These are phyloP conservation scores for Acipenser transmontanus DNA, from an alignment of 2,797 vertebrate species.

Conservation along the genomic window DNA sequence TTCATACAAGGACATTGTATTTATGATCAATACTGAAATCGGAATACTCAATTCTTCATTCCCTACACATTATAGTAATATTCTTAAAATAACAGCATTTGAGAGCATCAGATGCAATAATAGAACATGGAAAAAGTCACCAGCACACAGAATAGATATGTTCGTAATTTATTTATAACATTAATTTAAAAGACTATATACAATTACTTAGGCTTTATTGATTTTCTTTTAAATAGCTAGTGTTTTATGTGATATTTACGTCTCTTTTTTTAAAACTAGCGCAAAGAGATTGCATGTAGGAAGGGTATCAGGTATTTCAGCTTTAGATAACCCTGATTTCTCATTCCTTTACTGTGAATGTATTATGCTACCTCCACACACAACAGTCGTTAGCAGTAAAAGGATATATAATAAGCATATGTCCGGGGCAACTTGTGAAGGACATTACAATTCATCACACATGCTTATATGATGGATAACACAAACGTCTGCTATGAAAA, in stretches of 20 bases:
- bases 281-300: conserved; percentile 21
- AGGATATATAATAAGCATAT: conserved; percentile 61
- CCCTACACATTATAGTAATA: conserved; percentile 27
- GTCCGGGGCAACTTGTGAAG: conserved; percentile 57
- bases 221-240: conserved; percentile 46
- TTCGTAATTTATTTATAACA: conserved; percentile 19
- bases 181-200: conserved; percentile 54
- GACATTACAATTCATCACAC: conserved; percentile 61
- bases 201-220: conserved; percentile 59
- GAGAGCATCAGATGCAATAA: conserved; percentile 54
- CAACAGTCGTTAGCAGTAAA: conserved; percentile 54
- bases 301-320: conserved; percentile 47
- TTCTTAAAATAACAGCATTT: conserved; percentile 58
- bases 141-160: conserved; percentile 20
- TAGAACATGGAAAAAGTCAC: conserved; percentile 53
- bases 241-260: conserved; percentile 59
- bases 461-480: conserved; percentile 49
- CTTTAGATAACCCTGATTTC: conserved; percentile 49
- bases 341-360: conserved; percentile 54
- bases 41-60: conserved; percentile 35
- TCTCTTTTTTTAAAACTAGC: conserved; percentile 35
- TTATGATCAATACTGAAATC: conserved; percentile 39
- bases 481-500: conserved; percentile 55
- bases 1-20: conserved; percentile 36
- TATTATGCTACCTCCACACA: conserved; percentile 40